Percentiles rank a stretch among this genome's conserved stretches.
phyloP scores from a whole-genome alignment of 2,888 invertebrate species.

The Scaeva pyrastri region DNA sequence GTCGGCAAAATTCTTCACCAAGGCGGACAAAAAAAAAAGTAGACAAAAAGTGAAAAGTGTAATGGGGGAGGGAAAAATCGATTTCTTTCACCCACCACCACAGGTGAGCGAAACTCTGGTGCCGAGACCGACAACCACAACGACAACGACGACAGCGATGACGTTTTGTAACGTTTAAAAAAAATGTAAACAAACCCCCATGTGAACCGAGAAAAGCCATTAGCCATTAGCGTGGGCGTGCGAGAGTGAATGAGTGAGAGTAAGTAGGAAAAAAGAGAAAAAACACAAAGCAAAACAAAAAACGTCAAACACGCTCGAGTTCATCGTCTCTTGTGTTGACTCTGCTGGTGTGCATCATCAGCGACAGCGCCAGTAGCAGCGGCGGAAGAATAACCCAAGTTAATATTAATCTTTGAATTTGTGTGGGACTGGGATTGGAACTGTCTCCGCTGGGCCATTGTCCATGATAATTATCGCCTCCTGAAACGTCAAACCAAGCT shows the following conservation, averaged over 20 bases:
- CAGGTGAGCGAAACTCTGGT: constrained; percentile 39
- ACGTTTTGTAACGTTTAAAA: constrained; percentile 48
- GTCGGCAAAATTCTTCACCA: constrained; percentile 49
- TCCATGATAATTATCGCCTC: constrained; percentile 54
- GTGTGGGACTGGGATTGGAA: neutral
- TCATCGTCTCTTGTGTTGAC: constrained; percentile 63
- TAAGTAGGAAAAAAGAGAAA: constrained; percentile 17
- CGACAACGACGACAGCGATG: constrained; percentile 8
- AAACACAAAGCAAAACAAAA: neutral
- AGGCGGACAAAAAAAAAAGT: constrained; percentile 39
- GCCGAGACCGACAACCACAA: neutral
- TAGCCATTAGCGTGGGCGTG: constrained; percentile 23
- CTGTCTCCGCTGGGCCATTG: constrained; percentile 25
- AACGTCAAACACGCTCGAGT: constrained; percentile 46
- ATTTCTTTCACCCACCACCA: constrained; percentile 43
- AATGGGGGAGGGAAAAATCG: constrained; percentile 62
- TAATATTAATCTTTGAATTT: constrained; percentile 21
- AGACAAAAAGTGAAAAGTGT: constrained; percentile 40
- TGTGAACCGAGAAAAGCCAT: constrained; percentile 47
- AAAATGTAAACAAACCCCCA: constrained; percentile 66
- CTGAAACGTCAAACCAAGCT: constrained; percentile 49
- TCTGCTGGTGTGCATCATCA: constrained; percentile 29
- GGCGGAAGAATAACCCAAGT: constrained; percentile 35
- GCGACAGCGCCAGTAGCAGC: too few species aligned
- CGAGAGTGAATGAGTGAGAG: constrained; percentile 45